Conservation (phyloP, 2,113 vertebrate species). For the Percopsis transmontana region DNA sequence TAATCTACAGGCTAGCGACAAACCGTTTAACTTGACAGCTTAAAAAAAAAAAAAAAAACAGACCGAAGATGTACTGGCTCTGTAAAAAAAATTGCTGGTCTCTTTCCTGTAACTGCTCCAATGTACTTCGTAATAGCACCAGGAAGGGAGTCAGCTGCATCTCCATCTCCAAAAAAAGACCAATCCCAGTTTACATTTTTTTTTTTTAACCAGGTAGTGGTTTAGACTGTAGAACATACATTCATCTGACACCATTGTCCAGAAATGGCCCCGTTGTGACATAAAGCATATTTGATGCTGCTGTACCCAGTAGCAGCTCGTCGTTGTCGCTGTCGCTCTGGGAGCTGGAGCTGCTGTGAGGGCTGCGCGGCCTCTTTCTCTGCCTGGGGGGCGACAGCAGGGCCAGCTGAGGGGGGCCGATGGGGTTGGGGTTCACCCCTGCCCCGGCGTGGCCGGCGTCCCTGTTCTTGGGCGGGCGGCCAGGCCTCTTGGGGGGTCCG, state of each 20-base stretch:
- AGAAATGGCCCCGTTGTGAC: not conserved
- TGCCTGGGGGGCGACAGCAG: slow-evolving; percentile 83
- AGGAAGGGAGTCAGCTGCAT: slow-evolving; percentile 97
- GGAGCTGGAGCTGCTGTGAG: slow-evolving; percentile 89
- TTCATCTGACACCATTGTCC: not conserved
- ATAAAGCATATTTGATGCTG: not conserved
- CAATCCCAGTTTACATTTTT: too few species aligned
- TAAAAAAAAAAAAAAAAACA: too few species aligned
- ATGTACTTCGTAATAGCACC: slow-evolving; percentile 90
- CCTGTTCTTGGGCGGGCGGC: slow-evolving; percentile 94
- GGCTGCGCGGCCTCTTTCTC: slow-evolving; percentile 91
- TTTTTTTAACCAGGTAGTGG: too few species aligned
- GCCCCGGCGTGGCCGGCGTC: slow-evolving; percentile 82
- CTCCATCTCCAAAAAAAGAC: slow-evolving; percentile 84
- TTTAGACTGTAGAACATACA: too few species aligned
- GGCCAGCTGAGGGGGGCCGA: slow-evolving; percentile 93
- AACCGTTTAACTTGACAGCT: too few species aligned
- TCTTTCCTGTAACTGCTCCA: slow-evolving; percentile 96
- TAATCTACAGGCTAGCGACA: too few species aligned
- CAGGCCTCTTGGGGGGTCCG: slow-evolving; percentile 93
- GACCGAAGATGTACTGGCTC: slow-evolving; percentile 97
- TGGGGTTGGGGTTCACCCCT: slow-evolving; percentile 85
- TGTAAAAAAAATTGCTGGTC: slow-evolving; percentile 97
- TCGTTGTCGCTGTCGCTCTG: slow-evolving; percentile 93
- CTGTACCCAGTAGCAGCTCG: slow-evolving; percentile 71